Conservation (phyloP, 2,113 vertebrate species). For the Lepus americanus region DNA sequence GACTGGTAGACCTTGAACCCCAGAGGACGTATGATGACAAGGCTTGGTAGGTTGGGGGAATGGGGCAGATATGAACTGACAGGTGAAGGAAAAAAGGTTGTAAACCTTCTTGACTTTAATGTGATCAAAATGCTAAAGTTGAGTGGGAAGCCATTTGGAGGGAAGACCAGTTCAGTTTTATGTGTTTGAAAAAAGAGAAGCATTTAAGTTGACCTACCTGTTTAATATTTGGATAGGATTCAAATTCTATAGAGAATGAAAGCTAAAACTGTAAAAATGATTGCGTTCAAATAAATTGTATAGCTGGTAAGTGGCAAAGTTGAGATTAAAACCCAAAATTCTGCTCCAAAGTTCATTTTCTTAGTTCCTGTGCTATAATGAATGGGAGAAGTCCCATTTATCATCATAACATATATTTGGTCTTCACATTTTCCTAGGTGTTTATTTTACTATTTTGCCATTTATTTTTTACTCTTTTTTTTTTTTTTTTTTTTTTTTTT, state of each 20-base stretch:
- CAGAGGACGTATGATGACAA: conserved; percentile 19
- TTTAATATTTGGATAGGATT: conserved; percentile 56
- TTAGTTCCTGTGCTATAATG: neutral
- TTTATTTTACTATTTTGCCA: conserved; percentile 41
- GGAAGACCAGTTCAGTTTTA: conserved; percentile 41
- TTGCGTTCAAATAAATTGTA: conserved; percentile 13
- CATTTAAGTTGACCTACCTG: conserved; percentile 1
- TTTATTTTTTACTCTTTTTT: neutral
- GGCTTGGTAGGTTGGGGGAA: neutral
- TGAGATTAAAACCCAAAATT: conserved; percentile 17
- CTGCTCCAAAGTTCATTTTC: neutral
- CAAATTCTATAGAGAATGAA: neutral
- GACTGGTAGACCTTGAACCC: neutral
- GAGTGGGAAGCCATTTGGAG: conserved; percentile 23
- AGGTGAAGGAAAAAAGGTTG: conserved; percentile 20
- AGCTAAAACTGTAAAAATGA: conserved; percentile 49
- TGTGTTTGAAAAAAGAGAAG: conserved; percentile 5
- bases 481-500: neutral
- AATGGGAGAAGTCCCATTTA: neutral
- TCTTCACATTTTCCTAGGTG: conserved; percentile 41
- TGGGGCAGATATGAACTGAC: neutral
- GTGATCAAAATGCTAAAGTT: conserved; percentile 48
- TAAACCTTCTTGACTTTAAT: conserved; percentile 48
- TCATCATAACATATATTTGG: conserved; percentile 8
- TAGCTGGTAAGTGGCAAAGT: neutral